Evolutionary conservation across 2,797 vertebrate genomes (phyloP), one percentile per base, ranked within the genome.

Genomic region (Limnodromus scolopaceus): DNA sequence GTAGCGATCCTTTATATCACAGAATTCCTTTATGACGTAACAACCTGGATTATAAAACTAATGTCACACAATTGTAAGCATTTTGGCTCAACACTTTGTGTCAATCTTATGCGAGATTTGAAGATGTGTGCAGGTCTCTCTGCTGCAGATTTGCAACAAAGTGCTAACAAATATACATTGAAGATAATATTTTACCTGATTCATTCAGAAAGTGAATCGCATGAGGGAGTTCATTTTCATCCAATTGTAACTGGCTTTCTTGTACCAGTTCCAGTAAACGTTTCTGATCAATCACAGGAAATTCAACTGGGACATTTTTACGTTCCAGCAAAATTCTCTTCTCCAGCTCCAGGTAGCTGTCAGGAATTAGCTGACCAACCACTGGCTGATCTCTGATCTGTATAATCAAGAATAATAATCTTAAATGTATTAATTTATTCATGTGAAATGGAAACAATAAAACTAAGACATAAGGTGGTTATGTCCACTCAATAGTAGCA

Each of bases 311-410:
- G 68, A 98, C 98, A 5, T 97, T 97, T 91, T 94, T 97, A 72
- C 99, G 98, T 97, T 99, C 99, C 64, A 96, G 97, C 82, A 99
- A 97, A 94, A 99, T 94, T 92, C 98, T 98, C 76, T 98, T 99
- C 97, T 99, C 99, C 90, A 99, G 98, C 97, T 99, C 99, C 87
- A 99, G 98, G 16, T 99, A 99, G 97, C 99, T 99, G 96, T 99
- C 99, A 54, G 99, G 99, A 93, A 99, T 98, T 92, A 99, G 97
- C 98, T 99, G 99, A 14, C 99, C 99, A 93, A 99, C 99, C 60
- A 99, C 99, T 12, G 98, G 98, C 85, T 99, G 99, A 65, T 99
- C 99, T 97, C 99, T 99, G 87, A 99, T 99, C 99, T 99, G 97
- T 18, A 51, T 69, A 96, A 97, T 96, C 69, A 93, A 24, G 78